These are phyloP conservation scores for Corbicula japonica DNA, from an alignment of 2,888 invertebrate genomes.

Conservation along the genomic window DNA sequence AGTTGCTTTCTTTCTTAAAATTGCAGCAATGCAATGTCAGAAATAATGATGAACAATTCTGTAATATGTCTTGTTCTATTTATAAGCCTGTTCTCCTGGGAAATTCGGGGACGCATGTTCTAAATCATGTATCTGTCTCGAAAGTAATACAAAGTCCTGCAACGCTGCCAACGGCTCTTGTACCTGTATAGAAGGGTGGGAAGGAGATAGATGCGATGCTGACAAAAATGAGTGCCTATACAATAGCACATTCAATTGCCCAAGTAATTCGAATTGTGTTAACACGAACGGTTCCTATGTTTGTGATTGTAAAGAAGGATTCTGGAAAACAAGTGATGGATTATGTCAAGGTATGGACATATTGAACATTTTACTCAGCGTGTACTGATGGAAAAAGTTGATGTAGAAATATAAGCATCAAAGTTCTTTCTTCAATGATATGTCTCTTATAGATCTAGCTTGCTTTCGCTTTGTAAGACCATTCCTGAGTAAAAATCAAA, in stretches of 20 bases:
- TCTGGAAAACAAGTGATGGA: slow-evolving; percentile 11
- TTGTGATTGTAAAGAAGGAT: slow-evolving; percentile 44
- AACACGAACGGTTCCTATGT: slow-evolving; percentile 33
- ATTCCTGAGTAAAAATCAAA: no score
- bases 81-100: neutral
- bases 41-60: no score
- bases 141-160: slow-evolving; percentile 10
- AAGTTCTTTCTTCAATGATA: no score
- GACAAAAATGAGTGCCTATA: slow-evolving; percentile 26
- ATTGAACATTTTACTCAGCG: no score
- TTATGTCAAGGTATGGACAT: neutral
- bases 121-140: neutral
- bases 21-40: no score
- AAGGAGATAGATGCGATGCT: neutral
- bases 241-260: slow-evolving; percentile 20
- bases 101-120: neutral
- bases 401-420: no score
- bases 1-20: no score
- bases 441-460: no score
- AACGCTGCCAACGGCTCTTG: slow-evolving; percentile 9
- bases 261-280: slow-evolving; percentile 26
- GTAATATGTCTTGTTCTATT: no score
- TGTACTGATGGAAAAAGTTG: no score
- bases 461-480: no score
- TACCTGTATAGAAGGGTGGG: slow-evolving; percentile 18